Evolutionary conservation across 53 echinoderm and acorn worm genomes (phyloP), one percentile per base, ranked within the genome.

Genomic region (Patiria pectinifera): DNA sequence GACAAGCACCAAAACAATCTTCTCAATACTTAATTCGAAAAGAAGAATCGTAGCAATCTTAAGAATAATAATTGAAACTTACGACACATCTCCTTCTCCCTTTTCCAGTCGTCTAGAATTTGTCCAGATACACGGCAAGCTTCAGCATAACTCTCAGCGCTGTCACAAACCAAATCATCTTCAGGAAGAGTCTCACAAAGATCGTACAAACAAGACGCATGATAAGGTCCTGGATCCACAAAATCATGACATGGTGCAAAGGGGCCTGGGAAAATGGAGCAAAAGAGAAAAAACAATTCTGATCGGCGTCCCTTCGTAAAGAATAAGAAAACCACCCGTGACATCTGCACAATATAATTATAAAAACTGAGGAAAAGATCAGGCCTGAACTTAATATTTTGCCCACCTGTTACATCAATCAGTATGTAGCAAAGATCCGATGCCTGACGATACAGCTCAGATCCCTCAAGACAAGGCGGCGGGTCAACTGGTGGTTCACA

Each of bases 151-250:
- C 87, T 86, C 63, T 83, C 91, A 23, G 94, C 75, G 70, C 91
- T 95, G 92, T 93, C 91, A 93, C 97, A 96, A 76, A 96, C 46
- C 61, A 83, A 80, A n/a, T 81, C 92, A 86, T 97, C 95, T 8
- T 91, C 97, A 71, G 94, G 94, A 69, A 94, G 82, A 6, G 92
- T 93, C 25, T 76, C 95, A 83, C 97, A 96, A 85, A 97, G 82
- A 83, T 97, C 97, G 82, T 93, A 93, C 48, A 92, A 85, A 83
- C 97, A 97, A 61, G 93, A 80, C 10, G 84, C 93, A 69, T 96
- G 90, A 92, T 84, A 97, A 35, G 91, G 92, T 45, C 47, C 85
- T 8, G 95, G 96, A 60, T 93, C 92, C 3, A 91, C 76, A 75
- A 80, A 93, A 18, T 93, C 94, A 62, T 96, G 95, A 85, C 97